These are phyloP conservation scores for Enteromius paludinosus DNA, from an alignment of 2,797 vertebrate species.

Conservation along the genomic window DNA sequence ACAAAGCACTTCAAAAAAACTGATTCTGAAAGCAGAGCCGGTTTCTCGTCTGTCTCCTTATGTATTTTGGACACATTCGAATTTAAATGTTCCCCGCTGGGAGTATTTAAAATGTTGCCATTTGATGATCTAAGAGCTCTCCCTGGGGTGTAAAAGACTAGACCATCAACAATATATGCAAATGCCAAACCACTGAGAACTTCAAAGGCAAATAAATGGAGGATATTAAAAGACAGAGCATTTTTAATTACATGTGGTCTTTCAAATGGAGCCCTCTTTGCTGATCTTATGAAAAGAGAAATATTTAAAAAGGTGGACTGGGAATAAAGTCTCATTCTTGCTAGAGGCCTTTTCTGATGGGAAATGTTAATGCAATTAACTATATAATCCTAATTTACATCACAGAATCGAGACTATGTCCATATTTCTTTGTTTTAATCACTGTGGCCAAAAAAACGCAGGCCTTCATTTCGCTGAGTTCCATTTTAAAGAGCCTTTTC, in stretches of 20 bases:
- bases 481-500: not conserved
- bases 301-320: slow-evolving; percentile 23
- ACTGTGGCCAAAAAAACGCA: not conserved
- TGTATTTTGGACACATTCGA: not conserved
- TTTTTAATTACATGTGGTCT: slow-evolving; percentile 23
- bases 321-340: slow-evolving; percentile 20
- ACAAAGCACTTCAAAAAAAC: not conserved
- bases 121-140: slow-evolving; percentile 48
- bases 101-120: slow-evolving; percentile 38
- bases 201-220: slow-evolving; percentile 44
- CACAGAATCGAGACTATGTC: not conserved
- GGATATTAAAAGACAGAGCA: slow-evolving; percentile 3
- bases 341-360: slow-evolving; percentile 17
- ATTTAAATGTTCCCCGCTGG: slow-evolving; percentile 32
- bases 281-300: slow-evolving; percentile 1
- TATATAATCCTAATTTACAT: slow-evolving; percentile 20
- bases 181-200: slow-evolving; percentile 34
- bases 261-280: slow-evolving; percentile 32
- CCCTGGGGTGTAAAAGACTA: slow-evolving; percentile 31
- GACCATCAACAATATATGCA: slow-evolving; percentile 39
- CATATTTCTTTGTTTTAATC: slow-evolving; percentile 29
- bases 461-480: not conserved
- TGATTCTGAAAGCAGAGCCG: not conserved
- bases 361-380: slow-evolving; percentile 33
- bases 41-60: slow-evolving; percentile 14